These are phyloP conservation scores for Rambutsinella grinnellia DNA, from an alignment of 2,888 invertebrate genomes.

Conservation along the genomic window DNA sequence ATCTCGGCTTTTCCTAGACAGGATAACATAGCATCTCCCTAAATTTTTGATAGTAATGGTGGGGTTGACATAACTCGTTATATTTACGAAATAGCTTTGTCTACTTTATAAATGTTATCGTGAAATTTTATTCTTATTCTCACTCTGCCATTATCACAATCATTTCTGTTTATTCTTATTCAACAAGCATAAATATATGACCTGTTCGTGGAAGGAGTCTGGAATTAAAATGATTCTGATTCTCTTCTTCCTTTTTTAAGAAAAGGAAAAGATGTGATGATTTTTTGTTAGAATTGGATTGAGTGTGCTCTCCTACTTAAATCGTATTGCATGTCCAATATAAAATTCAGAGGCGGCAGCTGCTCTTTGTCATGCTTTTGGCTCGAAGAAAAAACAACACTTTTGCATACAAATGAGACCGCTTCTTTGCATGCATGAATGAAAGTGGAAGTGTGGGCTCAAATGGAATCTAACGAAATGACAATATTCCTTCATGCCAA, in stretches of 20 bases:
- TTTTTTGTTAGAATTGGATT: background rate
- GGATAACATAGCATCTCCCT: too few species aligned
- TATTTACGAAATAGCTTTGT: too few species aligned
- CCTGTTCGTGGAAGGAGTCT: background rate
- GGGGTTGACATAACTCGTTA: too few species aligned
- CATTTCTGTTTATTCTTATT: background rate
- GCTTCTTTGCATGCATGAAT: slow-evolving; percentile 57
- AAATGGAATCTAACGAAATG: slow-evolving; percentile 50
- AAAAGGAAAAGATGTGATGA: too few species aligned
- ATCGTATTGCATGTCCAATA: slow-evolving; percentile 6
- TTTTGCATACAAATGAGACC: slow-evolving; percentile 59
- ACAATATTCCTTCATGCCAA: slow-evolving; percentile 55
- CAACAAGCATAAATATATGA: background rate
- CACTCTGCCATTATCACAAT: background rate
- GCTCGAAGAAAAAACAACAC: slow-evolving; percentile 38
- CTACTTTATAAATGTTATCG: too few species aligned
- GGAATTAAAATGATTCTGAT: background rate
- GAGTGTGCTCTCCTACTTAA: slow-evolving; percentile 6
- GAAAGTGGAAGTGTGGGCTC: slow-evolving; percentile 45
- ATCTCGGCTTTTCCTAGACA: too few species aligned
- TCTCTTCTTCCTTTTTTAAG: background rate
- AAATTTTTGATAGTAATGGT: too few species aligned
- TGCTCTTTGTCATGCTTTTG: slow-evolving; percentile 54
- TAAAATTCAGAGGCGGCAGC: slow-evolving; percentile 39
- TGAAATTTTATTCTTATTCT: background rate